Evolutionary conservation across 2,888 invertebrate species (phyloP).

Genomic region (Neocrepidodera transversa): DNA sequence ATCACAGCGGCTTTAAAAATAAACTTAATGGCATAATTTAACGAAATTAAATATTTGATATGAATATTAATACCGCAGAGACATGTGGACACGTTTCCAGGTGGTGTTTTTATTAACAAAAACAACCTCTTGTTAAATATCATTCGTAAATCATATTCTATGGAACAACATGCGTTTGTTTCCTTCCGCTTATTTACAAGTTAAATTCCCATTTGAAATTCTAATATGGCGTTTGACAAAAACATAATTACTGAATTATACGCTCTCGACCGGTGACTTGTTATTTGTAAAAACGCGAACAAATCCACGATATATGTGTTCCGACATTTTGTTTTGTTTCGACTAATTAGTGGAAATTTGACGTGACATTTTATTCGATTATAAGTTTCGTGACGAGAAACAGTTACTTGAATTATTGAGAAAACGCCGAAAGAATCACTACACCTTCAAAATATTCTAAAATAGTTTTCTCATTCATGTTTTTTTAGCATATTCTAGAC

Average conservation of each 20-base stretch:
- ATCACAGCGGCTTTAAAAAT: no score
- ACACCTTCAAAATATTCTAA: no score
- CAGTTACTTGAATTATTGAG: neutral
- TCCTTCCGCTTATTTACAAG: conserved; percentile 55
- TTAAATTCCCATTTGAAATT: conserved; percentile 49
- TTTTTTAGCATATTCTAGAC: no score
- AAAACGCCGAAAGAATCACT: no score
- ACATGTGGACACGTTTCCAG: conserved; percentile 38
- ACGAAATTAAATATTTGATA: neutral
- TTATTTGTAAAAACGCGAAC: conserved; percentile 37
- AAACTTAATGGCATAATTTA: neutral
- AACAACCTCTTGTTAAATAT: conserved; percentile 15
- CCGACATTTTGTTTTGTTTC: conserved; percentile 48
- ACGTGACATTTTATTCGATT: conserved; percentile 26
- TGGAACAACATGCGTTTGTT: conserved; percentile 52
- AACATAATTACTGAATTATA: conserved; percentile 51
- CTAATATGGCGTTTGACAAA: conserved; percentile 49
- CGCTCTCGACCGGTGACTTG: conserved; percentile 31
- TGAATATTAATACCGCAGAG: conserved; percentile 11
- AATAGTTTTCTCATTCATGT: no score
- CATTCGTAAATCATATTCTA: conserved; percentile 48
- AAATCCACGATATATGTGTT: conserved; percentile 23
- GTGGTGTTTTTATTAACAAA: conserved; percentile 31
- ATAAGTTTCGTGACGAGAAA: conserved; percentile 19
- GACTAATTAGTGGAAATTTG: conserved; percentile 42